Evolutionary conservation across 1,140 invertebrate species (phyloP), one percentile per base, ranked within the genome.

Genomic region (Druon quercuslanigerum): DNA sequence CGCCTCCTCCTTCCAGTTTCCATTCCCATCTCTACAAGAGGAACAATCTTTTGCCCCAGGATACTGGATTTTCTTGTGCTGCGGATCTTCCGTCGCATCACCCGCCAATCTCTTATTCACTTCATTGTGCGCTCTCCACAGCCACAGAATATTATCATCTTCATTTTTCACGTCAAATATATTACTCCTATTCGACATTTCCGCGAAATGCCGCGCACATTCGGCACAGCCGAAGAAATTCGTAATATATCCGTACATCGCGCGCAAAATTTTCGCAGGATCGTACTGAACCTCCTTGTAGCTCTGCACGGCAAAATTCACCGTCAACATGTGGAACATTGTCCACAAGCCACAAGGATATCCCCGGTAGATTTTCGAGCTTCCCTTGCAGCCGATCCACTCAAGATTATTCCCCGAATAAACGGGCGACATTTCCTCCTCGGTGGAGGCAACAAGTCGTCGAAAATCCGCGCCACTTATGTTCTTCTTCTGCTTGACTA

Each of bases 261-360:
- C 95, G 81, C 93, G 90, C 1, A 99, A 90, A 13, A 99, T 94
- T 84, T 95, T 93, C 17, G 91, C 87, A 0, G 94, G 93, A 75
- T 95, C 92, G 57, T 91, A 87, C 1, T 91, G 86, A 51, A 92
- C 86, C 33, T 89, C 88, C 4, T 89, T 79, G 14, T 73, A 77
- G 19, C 85, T 83, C 71, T 91, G 87, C 14, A 92, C 90, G 1
- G 94, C 93, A 70, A 95, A 95, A 87, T 95, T 95, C 0, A 99
- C 96, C 12, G 97, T 98, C 25, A 99, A 89, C 57, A 95, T 96
- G 87, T 99, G 99, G 89, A 99, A 99, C 76, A 98, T 92, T 51
- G 94, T 96, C 99, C 99, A 99, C 16, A 99, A 90, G 0, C 97
- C 95, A 92, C 99, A 99, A 0, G 98, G 96, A 88, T 97, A 99